phyloP scores from a whole-genome alignment of 2,888 invertebrate species.

The Phrixothrix hirtus region DNA sequence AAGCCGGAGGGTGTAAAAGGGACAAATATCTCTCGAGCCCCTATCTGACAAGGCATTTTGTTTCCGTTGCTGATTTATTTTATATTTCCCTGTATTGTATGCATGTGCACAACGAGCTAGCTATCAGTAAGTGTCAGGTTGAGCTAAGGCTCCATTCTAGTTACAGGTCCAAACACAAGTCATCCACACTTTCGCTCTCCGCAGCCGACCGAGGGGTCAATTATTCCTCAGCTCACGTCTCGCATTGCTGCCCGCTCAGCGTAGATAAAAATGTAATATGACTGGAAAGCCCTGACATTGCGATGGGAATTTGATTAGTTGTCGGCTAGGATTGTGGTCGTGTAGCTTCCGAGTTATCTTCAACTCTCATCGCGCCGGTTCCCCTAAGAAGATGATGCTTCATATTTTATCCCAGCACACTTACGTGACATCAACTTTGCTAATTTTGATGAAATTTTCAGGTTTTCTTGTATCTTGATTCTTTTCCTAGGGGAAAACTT shows the following conservation, averaged over 20 bases:
- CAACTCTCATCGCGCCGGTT: slow-evolving; percentile 14
- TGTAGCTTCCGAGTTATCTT: slow-evolving; percentile 24
- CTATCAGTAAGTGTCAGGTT: slow-evolving; percentile 24
- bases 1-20: background rate
- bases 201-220: slow-evolving; percentile 39
- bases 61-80: slow-evolving; percentile 25
- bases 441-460: slow-evolving; percentile 12
- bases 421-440: slow-evolving; percentile 15
- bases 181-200: slow-evolving; percentile 25
- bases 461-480: background rate
- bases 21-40: background rate
- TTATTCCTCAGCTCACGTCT: slow-evolving; percentile 48
- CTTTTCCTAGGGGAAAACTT: background rate
- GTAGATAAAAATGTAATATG: slow-evolving; percentile 53
- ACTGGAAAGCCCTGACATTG: slow-evolving; percentile 48
- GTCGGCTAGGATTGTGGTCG: slow-evolving; percentile 24
- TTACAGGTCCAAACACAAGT: slow-evolving; percentile 25
- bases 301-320: slow-evolving; percentile 44
- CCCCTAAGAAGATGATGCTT: slow-evolving; percentile 17
- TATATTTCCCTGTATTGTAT: slow-evolving; percentile 10
- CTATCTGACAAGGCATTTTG: slow-evolving; percentile 23
- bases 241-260: slow-evolving; percentile 44
- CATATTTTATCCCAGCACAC: slow-evolving; percentile 22
- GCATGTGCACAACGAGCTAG: slow-evolving; percentile 18
- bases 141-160: slow-evolving; percentile 17